These are phyloP conservation scores for Cranoglanis bouderius DNA, from an alignment of 2,113 vertebrate species.

Conservation along the genomic window DNA sequence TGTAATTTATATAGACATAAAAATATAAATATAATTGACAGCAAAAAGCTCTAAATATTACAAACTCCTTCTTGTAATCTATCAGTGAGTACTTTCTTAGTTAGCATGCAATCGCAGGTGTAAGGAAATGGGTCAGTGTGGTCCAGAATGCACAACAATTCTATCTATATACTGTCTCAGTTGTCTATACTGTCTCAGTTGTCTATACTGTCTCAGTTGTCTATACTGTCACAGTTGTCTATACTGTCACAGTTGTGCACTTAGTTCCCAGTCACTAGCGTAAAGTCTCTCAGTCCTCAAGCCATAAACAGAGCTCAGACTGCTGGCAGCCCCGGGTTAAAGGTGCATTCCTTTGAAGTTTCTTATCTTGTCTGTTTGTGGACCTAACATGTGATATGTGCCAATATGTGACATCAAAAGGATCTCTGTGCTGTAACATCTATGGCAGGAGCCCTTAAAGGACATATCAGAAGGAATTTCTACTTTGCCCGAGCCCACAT, in stretches of 20 bases:
- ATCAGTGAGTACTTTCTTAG: neutral
- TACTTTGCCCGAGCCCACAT: neutral
- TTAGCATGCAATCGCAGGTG: neutral
- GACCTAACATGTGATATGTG: neutral
- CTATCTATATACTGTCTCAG: neutral
- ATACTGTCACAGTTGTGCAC: neutral
- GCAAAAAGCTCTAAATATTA: neutral
- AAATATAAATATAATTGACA: neutral
- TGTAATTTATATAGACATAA: neutral
- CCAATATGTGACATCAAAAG: conserved; percentile 26
- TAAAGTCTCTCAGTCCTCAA: neutral
- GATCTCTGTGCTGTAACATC: conserved; percentile 2
- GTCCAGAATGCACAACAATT: neutral
- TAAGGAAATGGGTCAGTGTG: neutral
- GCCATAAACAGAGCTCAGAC: conserved; percentile 15
- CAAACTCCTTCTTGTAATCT: neutral
- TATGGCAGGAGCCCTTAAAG: conserved; percentile 17
- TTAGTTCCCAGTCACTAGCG: neutral
- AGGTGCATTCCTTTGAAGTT: neutral
- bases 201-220: neutral
- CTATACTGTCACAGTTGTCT: neutral
- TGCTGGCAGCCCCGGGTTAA: neutral
- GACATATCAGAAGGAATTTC: conserved; percentile 16
- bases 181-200: neutral
- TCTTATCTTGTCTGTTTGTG: neutral